phyloP scores from a whole-genome alignment of 2,113 vertebrate genomes.

The Bettongia penicillata region DNA sequence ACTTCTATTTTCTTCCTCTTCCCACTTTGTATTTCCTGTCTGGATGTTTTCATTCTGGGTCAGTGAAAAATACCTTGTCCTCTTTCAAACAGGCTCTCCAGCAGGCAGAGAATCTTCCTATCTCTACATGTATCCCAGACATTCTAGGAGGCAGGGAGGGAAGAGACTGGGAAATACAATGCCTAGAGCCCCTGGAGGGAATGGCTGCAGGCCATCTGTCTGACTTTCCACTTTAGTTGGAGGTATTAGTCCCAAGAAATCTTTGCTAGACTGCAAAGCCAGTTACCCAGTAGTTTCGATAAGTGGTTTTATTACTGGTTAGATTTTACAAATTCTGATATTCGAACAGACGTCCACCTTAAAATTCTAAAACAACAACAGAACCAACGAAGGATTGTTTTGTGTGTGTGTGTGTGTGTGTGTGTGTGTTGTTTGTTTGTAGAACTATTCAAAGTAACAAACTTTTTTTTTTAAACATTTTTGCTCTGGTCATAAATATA shows the following conservation, averaged over 20 bases:
- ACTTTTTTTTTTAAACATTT: conserved; percentile 81
- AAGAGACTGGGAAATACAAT: background rate
- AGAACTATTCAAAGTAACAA: conserved; percentile 82
- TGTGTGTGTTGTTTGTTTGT: conserved; percentile 64
- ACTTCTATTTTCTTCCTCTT: background rate
- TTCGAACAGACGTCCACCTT: conserved; percentile 87
- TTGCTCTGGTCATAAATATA: conserved; percentile 92
- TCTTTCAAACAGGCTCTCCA: background rate
- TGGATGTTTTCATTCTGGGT: background rate
- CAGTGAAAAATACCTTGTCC: conserved; percentile 14
- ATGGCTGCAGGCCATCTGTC: background rate
- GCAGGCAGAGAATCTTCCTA: background rate
- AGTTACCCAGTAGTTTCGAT: conserved; percentile 81
- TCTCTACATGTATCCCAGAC: background rate
- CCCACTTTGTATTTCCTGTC: background rate
- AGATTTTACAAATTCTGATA: conserved; percentile 90
- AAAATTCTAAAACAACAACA: conserved; percentile 91
- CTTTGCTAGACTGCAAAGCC: conserved; percentile 70
- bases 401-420: conserved; percentile 57
- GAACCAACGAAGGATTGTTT: conserved; percentile 83
- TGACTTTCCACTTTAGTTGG: background rate
- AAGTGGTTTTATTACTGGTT: conserved; percentile 91
- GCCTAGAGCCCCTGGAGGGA: background rate
- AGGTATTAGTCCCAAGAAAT: conserved; percentile 40
- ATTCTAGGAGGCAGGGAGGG: background rate